Evolutionary conservation across 2,888 invertebrate genomes (phyloP).

Genomic region (Cerceris rybyensis): DNA sequence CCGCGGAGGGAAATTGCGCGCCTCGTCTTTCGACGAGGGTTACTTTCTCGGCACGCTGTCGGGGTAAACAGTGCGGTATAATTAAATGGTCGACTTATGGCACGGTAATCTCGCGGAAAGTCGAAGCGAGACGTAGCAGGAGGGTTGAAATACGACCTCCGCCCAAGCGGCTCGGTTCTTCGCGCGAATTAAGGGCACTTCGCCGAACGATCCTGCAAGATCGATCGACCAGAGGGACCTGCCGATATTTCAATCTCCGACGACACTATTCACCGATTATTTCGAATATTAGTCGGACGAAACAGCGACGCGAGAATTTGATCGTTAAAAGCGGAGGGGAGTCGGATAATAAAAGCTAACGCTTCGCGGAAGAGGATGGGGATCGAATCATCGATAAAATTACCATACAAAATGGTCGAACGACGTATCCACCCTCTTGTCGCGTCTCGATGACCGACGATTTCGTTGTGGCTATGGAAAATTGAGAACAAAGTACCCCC

Average conservation of each 20-base stretch:
- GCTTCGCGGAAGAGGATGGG: not conserved
- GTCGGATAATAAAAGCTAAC: slow-evolving; percentile 8
- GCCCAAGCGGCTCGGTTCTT: not conserved
- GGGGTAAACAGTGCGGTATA: slow-evolving; percentile 62
- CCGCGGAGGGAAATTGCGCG: not conserved
- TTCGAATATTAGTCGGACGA: slow-evolving; percentile 11
- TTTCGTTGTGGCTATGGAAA: not conserved
- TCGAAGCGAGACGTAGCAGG: slow-evolving; percentile 52
- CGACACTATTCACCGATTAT: not conserved
- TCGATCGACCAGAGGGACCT: not conserved
- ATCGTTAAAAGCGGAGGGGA: slow-evolving; percentile 15
- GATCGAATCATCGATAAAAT: slow-evolving; percentile 1
- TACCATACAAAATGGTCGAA: slow-evolving; percentile 3
- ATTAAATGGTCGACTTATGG: slow-evolving; percentile 73
- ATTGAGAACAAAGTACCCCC: too few species aligned
- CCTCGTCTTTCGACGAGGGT: not conserved
- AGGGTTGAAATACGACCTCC: slow-evolving; percentile 25
- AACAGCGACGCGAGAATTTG: slow-evolving; percentile 3
- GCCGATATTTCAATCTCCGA: not conserved
- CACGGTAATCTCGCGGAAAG: slow-evolving; percentile 74
- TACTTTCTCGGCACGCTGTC: not conserved
- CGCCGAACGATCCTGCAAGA: too few species aligned
- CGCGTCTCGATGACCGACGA: not conserved
- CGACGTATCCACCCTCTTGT: not conserved
- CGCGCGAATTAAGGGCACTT: not conserved